A percentile compares a stretch with the other conserved stretches of the same genome.
Evolutionary conservation across 2,888 invertebrate species (phyloP).

Genomic region (Camptogramma bilineatum): DNA sequence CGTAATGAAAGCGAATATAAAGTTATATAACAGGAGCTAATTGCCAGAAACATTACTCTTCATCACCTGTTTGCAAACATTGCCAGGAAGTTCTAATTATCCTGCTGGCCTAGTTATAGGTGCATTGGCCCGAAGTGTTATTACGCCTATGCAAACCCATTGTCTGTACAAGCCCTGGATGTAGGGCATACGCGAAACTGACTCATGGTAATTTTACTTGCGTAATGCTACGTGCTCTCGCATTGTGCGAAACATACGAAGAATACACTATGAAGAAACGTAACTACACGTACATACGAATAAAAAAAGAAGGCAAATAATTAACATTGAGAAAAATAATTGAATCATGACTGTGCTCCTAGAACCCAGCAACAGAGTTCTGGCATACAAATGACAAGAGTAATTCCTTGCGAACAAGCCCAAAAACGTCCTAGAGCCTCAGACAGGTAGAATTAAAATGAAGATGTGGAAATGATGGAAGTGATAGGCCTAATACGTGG

Average conservation of each 20-base stretch:
- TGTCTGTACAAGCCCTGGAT: constrained; percentile 27
- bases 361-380: too few relatives aligned
- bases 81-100: constrained; percentile 46
- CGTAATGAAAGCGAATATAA: neutral
- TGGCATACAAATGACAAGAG: too few relatives aligned
- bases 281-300: neutral
- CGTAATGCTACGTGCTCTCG: neutral
- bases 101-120: constrained; percentile 40
- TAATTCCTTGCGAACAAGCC: too few relatives aligned
- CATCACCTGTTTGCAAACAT: constrained; percentile 38
- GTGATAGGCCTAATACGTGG: too few relatives aligned
- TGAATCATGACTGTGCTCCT: too few relatives aligned
- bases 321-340: too few relatives aligned
- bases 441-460: too few relatives aligned
- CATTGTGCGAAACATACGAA: neutral
- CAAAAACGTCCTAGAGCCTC: too few relatives aligned
- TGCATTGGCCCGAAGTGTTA: constrained; percentile 40
- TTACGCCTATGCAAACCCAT: constrained; percentile 39
- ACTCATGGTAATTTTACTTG: constrained; percentile 21
- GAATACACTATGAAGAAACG: neutral
- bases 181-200: constrained; percentile 29
- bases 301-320: neutral
- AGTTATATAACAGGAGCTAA: neutral
- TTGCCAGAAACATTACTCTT: constrained; percentile 11
- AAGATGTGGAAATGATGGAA: too few relatives aligned